Evolutionary conservation across 2,113 vertebrate species (phyloP).

Genomic region (Crotophaga sulcirostris): DNA sequence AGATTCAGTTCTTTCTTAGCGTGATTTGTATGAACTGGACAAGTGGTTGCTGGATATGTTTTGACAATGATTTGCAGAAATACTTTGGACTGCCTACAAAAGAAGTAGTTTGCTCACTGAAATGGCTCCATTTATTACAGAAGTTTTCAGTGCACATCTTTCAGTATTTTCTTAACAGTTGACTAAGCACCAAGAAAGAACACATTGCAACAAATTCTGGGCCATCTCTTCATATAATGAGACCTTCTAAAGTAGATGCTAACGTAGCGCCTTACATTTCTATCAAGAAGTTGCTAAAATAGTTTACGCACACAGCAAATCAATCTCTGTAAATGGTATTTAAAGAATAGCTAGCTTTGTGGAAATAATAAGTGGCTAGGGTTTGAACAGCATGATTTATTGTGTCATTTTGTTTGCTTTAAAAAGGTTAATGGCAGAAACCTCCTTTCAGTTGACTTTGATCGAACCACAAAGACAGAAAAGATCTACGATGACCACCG

Average conservation of each 20-base stretch:
- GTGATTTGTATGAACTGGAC: not conserved
- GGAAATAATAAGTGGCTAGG: constrained; percentile 53
- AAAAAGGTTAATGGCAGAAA: constrained; percentile 96
- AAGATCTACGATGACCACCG: constrained; percentile 99
- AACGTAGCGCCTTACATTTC: constrained; percentile 68
- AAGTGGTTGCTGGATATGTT: constrained; percentile 5
- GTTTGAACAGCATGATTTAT: constrained; percentile 43
- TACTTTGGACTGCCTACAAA: not conserved
- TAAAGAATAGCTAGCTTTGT: constrained; percentile 67
- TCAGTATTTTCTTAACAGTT: constrained; percentile 58
- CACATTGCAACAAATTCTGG: constrained; percentile 77
- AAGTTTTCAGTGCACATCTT: constrained; percentile 36
- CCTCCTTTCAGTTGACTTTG: constrained; percentile 97
- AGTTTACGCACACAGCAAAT: constrained; percentile 75
- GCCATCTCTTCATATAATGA: constrained; percentile 80
- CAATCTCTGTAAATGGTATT: constrained; percentile 73
- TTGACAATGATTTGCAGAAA: not conserved
- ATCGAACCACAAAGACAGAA: constrained; percentile 94
- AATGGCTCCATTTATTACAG: not conserved
- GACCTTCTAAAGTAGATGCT: constrained; percentile 74
- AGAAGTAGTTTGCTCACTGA: not conserved
- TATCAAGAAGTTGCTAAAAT: constrained; percentile 74
- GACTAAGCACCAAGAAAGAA: constrained; percentile 75
- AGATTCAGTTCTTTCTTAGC: constrained; percentile 23
- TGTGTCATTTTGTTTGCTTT: constrained; percentile 65